Conservation (phyloP, 2,888 invertebrate genomes). For the Ophraella communa region DNA sequence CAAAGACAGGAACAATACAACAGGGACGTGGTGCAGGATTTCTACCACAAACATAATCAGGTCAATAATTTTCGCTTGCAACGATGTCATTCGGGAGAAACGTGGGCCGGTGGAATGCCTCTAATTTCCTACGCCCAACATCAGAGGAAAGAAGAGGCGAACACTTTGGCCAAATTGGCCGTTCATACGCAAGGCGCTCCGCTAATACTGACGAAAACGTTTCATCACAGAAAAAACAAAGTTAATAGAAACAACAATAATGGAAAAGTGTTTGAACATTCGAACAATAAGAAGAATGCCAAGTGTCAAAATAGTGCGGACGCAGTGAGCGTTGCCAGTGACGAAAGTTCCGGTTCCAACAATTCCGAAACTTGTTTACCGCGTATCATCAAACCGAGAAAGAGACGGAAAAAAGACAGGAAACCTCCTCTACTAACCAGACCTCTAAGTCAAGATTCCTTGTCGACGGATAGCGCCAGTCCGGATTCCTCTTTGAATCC, state of each 20-base stretch:
- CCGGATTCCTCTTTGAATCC: constrained; percentile 44
- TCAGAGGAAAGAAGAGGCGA: constrained; percentile 58
- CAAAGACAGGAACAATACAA: constrained; percentile 23
- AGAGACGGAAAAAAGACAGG: constrained; percentile 88
- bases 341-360: constrained; percentile 73
- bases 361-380: constrained; percentile 80
- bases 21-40: constrained; percentile 45
- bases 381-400: constrained; percentile 87
- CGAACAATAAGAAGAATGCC: constrained; percentile 31
- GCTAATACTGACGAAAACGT: constrained; percentile 75
- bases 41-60: constrained; percentile 27
- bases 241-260: constrained; percentile 43
- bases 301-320: constrained; percentile 60
- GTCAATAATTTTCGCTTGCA: constrained; percentile 46
- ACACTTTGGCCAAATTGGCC: constrained; percentile 74
- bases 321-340: constrained; percentile 76
- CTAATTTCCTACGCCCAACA: constrained; percentile 79
- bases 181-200: constrained; percentile 87
- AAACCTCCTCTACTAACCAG: constrained; percentile 66
- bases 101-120: constrained; percentile 79
- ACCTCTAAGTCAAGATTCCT: constrained; percentile 50
- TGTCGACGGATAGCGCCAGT: constrained; percentile 53
- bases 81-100: constrained; percentile 63
- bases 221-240: constrained; percentile 58
- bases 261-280: constrained; percentile 41